phyloP scores from a whole-genome alignment of 1,140 invertebrate genomes.

The Conus betulinus region DNA sequence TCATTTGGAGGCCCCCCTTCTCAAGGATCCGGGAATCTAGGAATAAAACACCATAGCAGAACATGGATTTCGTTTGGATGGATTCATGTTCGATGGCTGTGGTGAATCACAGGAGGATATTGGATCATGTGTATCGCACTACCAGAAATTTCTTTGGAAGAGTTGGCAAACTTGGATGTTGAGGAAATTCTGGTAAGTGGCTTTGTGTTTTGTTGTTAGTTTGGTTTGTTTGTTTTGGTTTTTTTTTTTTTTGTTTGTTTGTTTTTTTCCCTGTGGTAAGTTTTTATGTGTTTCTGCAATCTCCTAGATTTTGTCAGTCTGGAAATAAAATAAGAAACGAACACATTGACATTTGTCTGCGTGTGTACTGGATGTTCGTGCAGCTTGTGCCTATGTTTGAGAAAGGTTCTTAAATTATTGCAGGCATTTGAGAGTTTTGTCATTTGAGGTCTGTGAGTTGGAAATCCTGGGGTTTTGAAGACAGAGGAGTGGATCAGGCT shows the following conservation, averaged over 20 bases:
- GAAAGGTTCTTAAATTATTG: no score
- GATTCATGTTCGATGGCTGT: neutral
- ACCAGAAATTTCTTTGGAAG: constrained; percentile 22
- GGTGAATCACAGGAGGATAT: neutral
- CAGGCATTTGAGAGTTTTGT: no score
- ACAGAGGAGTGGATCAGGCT: no score
- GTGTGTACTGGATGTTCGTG: no score
- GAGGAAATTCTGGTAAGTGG: constrained; percentile 37
- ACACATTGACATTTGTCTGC: neutral
- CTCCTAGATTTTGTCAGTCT: neutral
- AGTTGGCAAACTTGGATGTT: constrained; percentile 4
- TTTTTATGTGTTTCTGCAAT: neutral
- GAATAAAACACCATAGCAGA: neutral
- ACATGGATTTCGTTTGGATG: constrained; percentile 25
- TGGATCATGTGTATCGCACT: neutral
- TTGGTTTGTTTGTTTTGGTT: neutral
- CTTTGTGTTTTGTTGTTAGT: neutral
- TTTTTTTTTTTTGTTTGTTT: neutral
- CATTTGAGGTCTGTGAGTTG: no score
- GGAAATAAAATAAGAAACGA: neutral
- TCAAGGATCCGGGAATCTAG: neutral
- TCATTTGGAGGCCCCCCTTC: neutral
- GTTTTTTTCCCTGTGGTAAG: neutral
- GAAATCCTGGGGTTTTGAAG: no score
- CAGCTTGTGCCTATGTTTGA: no score